Evolutionary conservation across 1,140 invertebrate species (phyloP), one percentile per base, ranked within the genome.

Genomic region (Saccostrea cuccullata): DNA sequence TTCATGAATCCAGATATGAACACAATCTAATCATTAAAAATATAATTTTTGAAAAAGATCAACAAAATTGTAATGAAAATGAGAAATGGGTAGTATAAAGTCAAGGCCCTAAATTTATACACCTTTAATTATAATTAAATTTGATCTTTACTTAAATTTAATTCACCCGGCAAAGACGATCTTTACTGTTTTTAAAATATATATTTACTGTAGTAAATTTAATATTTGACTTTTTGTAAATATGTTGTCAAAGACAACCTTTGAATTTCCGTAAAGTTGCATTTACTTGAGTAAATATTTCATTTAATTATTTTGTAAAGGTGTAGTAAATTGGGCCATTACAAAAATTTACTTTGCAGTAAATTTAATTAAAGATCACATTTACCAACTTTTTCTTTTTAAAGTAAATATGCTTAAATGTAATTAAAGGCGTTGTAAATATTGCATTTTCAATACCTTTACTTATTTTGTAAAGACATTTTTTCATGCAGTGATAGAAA

Each of bases 391-490:
- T 83, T 88, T 87, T 89, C 20, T 90, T 82, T 58, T 90, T 89
- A 40, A 82, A 86, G 26, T 90, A 86, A 85, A 55, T 86, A 70
- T 90, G 86, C 70, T 87, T 89, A 70, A 86, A 86, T 88, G 83
- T 20, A 60, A 15, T 60, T 60, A 60, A 60, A 60, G 58, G 3
- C 20, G 17, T 60, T 60, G 58, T 60, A 60, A 17, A 60, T 60
- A 12, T 17, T 15, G 13, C 20, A 60, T 60, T 17, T 15, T 0
- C 20, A 17, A 60, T 20, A 47, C 47, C 1, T 47, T 47, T 47
- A 47, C 47, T 47, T 47, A 47, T 9, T 47, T 47, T 47, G 47
- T 47, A 47, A 47, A 47, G 47, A 47, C 5, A 3, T 9, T 60
- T 60, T 60, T 60, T 60, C 58, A 60, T 17, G 58, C 58, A 60